Evolutionary conservation across 2,113 vertebrate species (phyloP).

Genomic region (Hippolais icterina): DNA sequence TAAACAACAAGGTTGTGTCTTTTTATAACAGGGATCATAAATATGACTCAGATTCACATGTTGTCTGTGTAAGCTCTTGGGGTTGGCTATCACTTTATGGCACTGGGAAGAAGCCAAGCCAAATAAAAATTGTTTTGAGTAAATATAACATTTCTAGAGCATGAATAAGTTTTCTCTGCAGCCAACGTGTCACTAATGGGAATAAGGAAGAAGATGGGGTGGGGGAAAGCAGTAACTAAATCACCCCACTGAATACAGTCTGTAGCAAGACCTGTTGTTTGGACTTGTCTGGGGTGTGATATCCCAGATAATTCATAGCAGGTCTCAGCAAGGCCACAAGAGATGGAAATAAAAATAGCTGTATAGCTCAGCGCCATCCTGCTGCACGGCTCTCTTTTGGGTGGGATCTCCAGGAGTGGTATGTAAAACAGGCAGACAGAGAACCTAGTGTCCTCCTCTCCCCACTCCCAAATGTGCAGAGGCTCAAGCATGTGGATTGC

Average conservation of each 20-base stretch:
- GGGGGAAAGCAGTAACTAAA: constrained; percentile 55
- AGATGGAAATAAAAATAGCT: constrained; percentile 48
- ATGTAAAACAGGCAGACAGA: background rate
- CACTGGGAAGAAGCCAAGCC: constrained; percentile 68
- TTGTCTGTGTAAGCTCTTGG: constrained; percentile 61
- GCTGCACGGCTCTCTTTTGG: background rate
- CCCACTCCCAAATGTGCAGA: background rate
- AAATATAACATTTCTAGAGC: constrained; percentile 72
- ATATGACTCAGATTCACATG: constrained; percentile 70
- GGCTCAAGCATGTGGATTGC: background rate
- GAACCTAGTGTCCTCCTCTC: constrained; percentile 38
- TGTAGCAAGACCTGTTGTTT: constrained; percentile 54
- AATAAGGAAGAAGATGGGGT: constrained; percentile 57
- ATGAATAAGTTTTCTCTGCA: constrained; percentile 69
- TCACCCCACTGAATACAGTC: constrained; percentile 43
- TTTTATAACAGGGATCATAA: constrained; percentile 62
- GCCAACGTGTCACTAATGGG: constrained; percentile 65
- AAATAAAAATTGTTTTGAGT: constrained; percentile 76
- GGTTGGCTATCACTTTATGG: constrained; percentile 68
- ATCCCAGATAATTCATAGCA: constrained; percentile 40
- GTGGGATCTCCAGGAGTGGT: background rate
- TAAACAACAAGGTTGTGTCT: constrained; percentile 38
- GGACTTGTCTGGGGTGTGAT: constrained; percentile 49
- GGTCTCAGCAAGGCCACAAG: constrained; percentile 26
- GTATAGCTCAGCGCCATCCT: background rate